Conservation (phyloP, 2,797 vertebrate genomes). For the Hypotaenidia philippensis region DNA sequence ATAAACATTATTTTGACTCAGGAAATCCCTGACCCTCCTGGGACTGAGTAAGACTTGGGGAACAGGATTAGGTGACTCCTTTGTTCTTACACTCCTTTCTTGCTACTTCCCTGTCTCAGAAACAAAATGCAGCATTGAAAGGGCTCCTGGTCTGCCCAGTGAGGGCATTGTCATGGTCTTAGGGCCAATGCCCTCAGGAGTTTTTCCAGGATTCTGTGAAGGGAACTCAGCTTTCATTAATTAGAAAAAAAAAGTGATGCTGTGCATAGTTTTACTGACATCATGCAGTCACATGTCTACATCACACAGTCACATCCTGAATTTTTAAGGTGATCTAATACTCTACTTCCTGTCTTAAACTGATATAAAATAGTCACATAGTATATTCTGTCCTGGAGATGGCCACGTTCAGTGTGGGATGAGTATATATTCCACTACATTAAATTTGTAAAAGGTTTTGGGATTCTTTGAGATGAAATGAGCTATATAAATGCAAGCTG, state of each 20-base stretch:
- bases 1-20: neutral
- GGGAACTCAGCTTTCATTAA: neutral
- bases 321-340: neutral
- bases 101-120: neutral
- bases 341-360: neutral
- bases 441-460: conserved; percentile 41
- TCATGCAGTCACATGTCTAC: neutral
- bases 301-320: neutral
- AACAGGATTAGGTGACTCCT: neutral
- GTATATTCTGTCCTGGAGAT: neutral
- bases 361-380: neutral
- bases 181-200: accelerated
- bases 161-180: neutral
- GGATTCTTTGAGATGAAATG: conserved; percentile 39
- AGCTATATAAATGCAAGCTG: conserved; percentile 61
- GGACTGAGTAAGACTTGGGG: neutral
- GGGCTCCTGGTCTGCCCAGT: neutral
- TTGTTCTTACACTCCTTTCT: neutral
- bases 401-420: neutral
- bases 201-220: neutral
- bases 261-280: neutral
- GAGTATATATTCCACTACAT: neutral
- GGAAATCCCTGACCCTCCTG: neutral
- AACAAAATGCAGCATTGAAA: neutral
- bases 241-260: neutral